phyloP scores from a whole-genome alignment of 2,888 invertebrate genomes.

The Isoperla grammatica region DNA sequence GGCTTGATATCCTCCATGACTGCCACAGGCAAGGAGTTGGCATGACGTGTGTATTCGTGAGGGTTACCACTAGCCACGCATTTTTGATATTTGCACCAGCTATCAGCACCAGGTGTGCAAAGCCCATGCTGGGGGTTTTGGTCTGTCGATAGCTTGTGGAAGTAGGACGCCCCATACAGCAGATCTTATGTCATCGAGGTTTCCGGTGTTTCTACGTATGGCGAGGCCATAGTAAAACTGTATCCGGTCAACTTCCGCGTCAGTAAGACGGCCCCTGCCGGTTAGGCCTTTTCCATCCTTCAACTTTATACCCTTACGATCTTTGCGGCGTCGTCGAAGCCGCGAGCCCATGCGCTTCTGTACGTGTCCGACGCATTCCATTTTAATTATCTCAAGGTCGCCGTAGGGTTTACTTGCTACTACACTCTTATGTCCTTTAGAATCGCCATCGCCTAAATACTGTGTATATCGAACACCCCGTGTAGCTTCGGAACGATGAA shows the following conservation, averaged over 20 bases:
- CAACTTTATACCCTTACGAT: slow-evolving; percentile 19
- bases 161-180: slow-evolving; percentile 28
- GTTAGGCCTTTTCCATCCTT: slow-evolving; percentile 21
- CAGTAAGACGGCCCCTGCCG: slow-evolving; percentile 10
- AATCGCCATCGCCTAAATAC: slow-evolving; percentile 25
- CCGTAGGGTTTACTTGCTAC: slow-evolving; percentile 9
- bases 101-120: slow-evolving; percentile 20
- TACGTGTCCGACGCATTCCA: slow-evolving; percentile 22
- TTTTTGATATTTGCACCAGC: slow-evolving; percentile 24
- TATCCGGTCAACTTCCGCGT: slow-evolving; percentile 18
- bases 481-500: slow-evolving; percentile 13
- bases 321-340: slow-evolving; percentile 9
- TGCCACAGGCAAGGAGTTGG: slow-evolving; percentile 15
- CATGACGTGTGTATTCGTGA: slow-evolving; percentile 23
- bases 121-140: slow-evolving; percentile 25
- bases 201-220: slow-evolving; percentile 19
- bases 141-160: slow-evolving; percentile 26
- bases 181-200: slow-evolving; percentile 21
- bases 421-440: slow-evolving; percentile 15
- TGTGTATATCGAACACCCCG: slow-evolving; percentile 19
- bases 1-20: slow-evolving; percentile 26
- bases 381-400: slow-evolving; percentile 4
- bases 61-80: background rate
- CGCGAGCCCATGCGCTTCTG: slow-evolving; percentile 19
- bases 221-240: slow-evolving; percentile 25